A percentile compares a stretch with the other conserved stretches of the same genome.
Evolutionary conservation across 2,113 vertebrate species (phyloP).

Genomic region (Cavia porcellus): DNA sequence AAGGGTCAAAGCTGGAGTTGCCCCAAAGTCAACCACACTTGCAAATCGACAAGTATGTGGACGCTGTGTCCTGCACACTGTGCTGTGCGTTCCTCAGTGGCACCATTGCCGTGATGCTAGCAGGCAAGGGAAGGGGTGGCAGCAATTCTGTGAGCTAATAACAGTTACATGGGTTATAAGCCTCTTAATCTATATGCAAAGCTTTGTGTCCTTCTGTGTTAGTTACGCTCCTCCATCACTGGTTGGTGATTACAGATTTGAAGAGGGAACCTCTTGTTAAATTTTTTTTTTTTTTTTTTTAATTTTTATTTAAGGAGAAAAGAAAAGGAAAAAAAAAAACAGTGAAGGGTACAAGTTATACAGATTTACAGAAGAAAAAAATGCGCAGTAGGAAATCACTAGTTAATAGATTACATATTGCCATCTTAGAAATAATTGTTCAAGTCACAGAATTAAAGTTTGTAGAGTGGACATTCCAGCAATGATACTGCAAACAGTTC

Average conservation of each 20-base stretch:
- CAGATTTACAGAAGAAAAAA: too few species aligned
- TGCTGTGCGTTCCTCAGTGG: background rate
- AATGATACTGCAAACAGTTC: too few species aligned
- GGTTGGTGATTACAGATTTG: slow-evolving; percentile 5
- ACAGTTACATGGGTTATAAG: slow-evolving; percentile 43
- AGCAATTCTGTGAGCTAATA: slow-evolving; percentile 42
- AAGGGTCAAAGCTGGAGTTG: background rate
- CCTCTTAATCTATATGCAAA: slow-evolving; percentile 48
- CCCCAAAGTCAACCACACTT: background rate
- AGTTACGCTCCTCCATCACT: background rate
- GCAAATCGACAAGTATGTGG: background rate
- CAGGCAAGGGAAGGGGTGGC: background rate
- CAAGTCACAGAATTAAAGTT: too few species aligned
- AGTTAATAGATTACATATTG: too few species aligned
- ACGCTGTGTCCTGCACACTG: fast-evolving
- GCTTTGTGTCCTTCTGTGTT: background rate
- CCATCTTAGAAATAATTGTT: too few species aligned
- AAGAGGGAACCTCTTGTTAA: slow-evolving; percentile 34
- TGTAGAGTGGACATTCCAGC: too few species aligned
- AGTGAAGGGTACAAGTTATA: too few species aligned
- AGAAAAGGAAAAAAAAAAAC: too few species aligned
- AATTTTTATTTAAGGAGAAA: too few species aligned
- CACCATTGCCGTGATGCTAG: background rate
- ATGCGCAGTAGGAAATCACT: too few species aligned
- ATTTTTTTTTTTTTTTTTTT: too few species aligned